These are phyloP conservation scores for Astyanax mexicanus DNA, from an alignment of 2,797 vertebrate species.

Conservation along the genomic window DNA sequence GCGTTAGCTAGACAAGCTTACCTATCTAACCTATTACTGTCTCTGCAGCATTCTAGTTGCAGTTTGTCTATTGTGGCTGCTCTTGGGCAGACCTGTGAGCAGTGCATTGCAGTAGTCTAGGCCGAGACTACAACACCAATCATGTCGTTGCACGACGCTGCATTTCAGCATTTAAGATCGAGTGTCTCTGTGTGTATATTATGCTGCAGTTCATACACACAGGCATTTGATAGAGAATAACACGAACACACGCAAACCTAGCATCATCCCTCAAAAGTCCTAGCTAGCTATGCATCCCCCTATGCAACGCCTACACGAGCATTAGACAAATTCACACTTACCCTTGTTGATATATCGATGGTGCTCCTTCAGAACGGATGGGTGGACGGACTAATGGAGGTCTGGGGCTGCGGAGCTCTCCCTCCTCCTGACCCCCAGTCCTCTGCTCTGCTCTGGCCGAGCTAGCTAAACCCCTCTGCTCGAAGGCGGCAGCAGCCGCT, in stretches of 20 bases:
- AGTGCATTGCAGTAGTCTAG: too few species aligned
- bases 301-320: not conserved
- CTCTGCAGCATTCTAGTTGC: too few species aligned
- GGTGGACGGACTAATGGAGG: conserved; percentile 1
- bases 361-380: conserved; percentile 1
- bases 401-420: conserved; percentile 34
- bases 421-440: not conserved
- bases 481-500: conserved; percentile 67
- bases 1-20: too few species aligned
- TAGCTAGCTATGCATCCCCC: not conserved
- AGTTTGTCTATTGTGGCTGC: too few species aligned
- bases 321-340: conserved; percentile 21
- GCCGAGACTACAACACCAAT: not conserved
- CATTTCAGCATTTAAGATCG: not conserved
- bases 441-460: conserved; percentile 63
- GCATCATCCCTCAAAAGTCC: not conserved
- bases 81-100: too few species aligned
- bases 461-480: conserved; percentile 61
- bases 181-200: not conserved
- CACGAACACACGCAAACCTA: not conserved
- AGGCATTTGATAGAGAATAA: too few species aligned
- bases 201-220: conserved; percentile 8
- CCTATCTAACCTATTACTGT: too few species aligned
- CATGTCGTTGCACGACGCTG: not conserved
- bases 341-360: conserved; percentile 29